Percentiles rank a stretch among this genome's conserved stretches.
phyloP scores from a whole-genome alignment of 2,888 invertebrate species.

The Agriopis leucophaearia region DNA sequence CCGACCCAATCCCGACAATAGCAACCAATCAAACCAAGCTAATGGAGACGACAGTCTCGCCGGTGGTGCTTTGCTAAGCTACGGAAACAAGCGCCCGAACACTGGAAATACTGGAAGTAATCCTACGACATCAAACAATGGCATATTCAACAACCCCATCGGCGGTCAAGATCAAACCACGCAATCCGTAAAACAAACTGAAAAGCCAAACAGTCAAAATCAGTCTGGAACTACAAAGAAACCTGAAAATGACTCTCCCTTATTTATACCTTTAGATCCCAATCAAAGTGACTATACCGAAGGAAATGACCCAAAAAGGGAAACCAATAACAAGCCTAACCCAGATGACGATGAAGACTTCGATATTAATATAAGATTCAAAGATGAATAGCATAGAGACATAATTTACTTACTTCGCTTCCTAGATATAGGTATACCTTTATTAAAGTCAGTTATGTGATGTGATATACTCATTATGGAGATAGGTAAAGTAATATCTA shows the following conservation, averaged over 20 bases:
- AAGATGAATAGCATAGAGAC: slow-evolving; percentile 43
- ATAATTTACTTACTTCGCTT: background rate
- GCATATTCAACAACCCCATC: slow-evolving; percentile 31
- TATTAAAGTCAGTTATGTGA: background rate
- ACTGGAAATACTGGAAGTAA: slow-evolving; percentile 25
- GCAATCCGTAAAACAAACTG: slow-evolving; percentile 20
- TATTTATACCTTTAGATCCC: slow-evolving; percentile 69
- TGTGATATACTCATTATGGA: slow-evolving; percentile 1
- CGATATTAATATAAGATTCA: slow-evolving; percentile 70
- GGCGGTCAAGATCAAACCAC: slow-evolving; percentile 22
- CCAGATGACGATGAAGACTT: slow-evolving; percentile 64
- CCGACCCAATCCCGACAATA: slow-evolving; percentile 9
- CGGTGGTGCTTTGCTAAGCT: slow-evolving; percentile 8
- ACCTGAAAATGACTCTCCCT: slow-evolving; percentile 60
- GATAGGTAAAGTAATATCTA: background rate
- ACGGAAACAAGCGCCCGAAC: slow-evolving; percentile 16
- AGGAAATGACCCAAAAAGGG: slow-evolving; percentile 70
- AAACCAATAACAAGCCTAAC: slow-evolving; percentile 55
- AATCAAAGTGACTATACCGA: slow-evolving; percentile 65
- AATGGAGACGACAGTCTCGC: slow-evolving; percentile 19
- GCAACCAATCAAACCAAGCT: slow-evolving; percentile 14
- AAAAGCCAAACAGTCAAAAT: slow-evolving; percentile 32
- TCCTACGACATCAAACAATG: slow-evolving; percentile 35
- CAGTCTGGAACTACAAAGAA: slow-evolving; percentile 55
- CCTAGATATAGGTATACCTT: background rate